phyloP scores from a whole-genome alignment of 2,797 vertebrate genomes.

The Neoniphon sammara region DNA sequence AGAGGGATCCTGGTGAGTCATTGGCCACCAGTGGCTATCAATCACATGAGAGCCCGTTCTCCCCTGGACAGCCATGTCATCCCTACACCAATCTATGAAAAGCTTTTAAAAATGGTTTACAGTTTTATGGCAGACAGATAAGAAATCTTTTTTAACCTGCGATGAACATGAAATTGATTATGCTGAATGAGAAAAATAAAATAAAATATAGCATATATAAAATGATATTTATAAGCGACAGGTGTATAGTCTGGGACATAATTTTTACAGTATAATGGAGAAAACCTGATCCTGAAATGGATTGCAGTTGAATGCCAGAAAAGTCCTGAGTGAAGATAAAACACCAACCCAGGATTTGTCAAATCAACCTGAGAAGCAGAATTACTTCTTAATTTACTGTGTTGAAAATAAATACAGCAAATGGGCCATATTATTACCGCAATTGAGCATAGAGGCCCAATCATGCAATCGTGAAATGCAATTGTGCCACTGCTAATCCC shows the following conservation, averaged over 20 bases:
- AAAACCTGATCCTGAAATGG: background rate
- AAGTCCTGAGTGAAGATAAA: conserved; percentile 32
- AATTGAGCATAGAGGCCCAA: conserved; percentile 18
- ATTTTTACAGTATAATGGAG: too few relatives aligned
- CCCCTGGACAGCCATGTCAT: conserved; percentile 12
- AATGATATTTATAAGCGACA: background rate
- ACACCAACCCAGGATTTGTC: conserved; percentile 5
- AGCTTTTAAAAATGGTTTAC: conserved; percentile 16
- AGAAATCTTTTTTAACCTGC: conserved; percentile 5
- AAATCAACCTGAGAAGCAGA: conserved; percentile 26
- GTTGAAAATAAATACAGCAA: background rate
- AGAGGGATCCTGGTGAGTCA: conserved; percentile 52
- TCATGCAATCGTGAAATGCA: background rate
- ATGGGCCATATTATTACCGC: conserved; percentile 23
- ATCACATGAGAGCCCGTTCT: conserved; percentile 43
- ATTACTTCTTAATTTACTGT: too few relatives aligned
- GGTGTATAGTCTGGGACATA: background rate
- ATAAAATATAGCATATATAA: background rate
- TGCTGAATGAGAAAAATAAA: conserved; percentile 11
- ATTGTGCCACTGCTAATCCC: background rate
- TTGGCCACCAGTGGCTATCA: conserved; percentile 48
- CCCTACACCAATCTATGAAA: background rate
- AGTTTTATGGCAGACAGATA: conserved; percentile 1
- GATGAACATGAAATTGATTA: background rate
- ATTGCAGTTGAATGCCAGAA: conserved; percentile 20